phyloP scores from a whole-genome alignment of 1,140 invertebrate genomes.

The Brachionus rotundiformis region DNA sequence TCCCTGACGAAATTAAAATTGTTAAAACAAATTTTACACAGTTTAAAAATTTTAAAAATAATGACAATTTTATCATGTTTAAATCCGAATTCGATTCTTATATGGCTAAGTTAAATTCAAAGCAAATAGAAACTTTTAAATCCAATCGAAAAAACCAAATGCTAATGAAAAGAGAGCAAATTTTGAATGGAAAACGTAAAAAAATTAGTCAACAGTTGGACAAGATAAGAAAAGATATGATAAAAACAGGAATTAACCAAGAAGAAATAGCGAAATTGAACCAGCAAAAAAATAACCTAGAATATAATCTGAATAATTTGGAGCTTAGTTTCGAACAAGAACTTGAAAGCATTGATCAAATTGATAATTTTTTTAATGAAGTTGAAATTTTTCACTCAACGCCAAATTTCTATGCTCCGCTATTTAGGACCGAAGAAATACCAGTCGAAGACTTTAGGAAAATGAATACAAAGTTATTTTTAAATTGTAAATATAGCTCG shows the following conservation, averaged over 20 bases:
- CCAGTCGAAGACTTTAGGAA: neutral
- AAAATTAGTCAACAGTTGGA: neutral
- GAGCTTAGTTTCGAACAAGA: neutral
- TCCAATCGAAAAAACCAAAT: neutral
- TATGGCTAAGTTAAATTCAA: neutral
- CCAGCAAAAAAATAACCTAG: neutral
- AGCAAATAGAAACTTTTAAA: conserved; percentile 2
- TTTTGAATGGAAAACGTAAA: conserved; percentile 26
- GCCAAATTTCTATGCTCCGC: neutral
- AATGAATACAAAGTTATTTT: neutral
- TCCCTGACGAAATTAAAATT: neutral
- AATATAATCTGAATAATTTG: neutral
- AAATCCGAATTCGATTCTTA: neutral
- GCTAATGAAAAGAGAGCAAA: conserved; percentile 1
- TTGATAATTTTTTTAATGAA: neutral
- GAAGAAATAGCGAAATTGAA: neutral
- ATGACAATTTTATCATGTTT: neutral
- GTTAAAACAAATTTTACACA: neutral
- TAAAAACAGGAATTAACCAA: neutral
- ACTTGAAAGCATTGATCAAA: neutral
- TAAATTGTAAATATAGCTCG: conserved; percentile 5
- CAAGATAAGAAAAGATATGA: neutral
- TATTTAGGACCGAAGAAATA: neutral
- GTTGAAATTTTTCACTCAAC: conserved; percentile 16
- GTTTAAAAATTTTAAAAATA: neutral